These are phyloP conservation scores for Micronycteris hirsuta DNA, from an alignment of 2,113 vertebrate genomes.

Conservation along the genomic window DNA sequence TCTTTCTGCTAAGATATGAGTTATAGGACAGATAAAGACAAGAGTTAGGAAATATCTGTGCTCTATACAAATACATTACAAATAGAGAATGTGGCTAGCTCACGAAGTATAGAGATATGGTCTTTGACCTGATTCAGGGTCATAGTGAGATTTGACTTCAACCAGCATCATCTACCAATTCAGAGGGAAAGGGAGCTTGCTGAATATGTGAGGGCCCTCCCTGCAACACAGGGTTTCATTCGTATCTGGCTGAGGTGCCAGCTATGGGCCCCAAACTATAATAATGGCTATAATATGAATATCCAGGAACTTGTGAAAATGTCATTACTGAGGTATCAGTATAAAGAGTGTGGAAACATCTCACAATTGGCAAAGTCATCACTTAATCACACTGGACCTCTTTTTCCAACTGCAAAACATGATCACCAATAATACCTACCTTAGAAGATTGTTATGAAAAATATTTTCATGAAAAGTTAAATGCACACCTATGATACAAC, in stretches of 20 bases:
- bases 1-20: background rate
- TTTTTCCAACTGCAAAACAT: background rate
- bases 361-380: background rate
- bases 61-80: background rate
- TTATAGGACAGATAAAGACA: background rate
- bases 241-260: background rate
- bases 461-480: background rate
- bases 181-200: background rate
- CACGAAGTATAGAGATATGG: background rate
- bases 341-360: background rate
- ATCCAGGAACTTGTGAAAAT: background rate
- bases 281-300: background rate
- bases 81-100: background rate
- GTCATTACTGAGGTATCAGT: background rate
- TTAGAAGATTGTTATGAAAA: background rate
- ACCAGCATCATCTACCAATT: background rate
- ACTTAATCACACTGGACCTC: background rate
- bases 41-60: background rate
- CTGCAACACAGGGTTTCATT: background rate
- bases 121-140: background rate
- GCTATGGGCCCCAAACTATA: background rate
- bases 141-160: background rate
- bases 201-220: background rate
- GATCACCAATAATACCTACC: background rate
- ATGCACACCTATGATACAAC: background rate